A percentile compares a stretch with the other conserved stretches of the same genome.
Evolutionary conservation across 1,140 invertebrate genomes (phyloP).

Genomic region (Galendromus occidentalis): DNA sequence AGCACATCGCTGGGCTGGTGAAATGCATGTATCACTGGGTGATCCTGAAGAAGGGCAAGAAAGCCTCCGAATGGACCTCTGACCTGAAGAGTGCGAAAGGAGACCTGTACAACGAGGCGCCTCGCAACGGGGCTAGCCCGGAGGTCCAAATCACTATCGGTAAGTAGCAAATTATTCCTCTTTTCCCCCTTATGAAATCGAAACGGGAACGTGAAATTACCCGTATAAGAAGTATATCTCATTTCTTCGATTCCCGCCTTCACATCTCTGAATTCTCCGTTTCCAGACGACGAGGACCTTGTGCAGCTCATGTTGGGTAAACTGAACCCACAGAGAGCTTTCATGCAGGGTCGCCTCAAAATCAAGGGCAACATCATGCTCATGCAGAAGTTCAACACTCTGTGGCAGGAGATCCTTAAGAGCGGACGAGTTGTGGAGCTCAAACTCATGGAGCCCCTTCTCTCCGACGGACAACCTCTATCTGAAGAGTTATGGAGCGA

Average conservation of each 20-base stretch:
- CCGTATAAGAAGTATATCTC: too few species aligned
- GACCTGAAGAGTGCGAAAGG: constrained; percentile 50
- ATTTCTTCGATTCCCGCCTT: neutral
- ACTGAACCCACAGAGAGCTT: constrained; percentile 69
- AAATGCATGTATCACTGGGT: constrained; percentile 50
- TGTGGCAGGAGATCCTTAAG: constrained; percentile 42
- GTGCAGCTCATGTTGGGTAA: constrained; percentile 43
- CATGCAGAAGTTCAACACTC: constrained; percentile 51
- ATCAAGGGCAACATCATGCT: constrained; percentile 81
- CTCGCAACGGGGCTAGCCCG: neutral
- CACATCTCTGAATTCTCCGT: too few species aligned
- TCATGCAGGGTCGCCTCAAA: constrained; percentile 76
- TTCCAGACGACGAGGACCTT: constrained; percentile 23
- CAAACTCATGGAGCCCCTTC: constrained; percentile 19
- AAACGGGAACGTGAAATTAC: too few species aligned
- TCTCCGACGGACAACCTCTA: constrained; percentile 14
- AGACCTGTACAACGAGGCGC: constrained; percentile 31
- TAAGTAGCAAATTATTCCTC: constrained; percentile 41
- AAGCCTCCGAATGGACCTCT: constrained; percentile 52
- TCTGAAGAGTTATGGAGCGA: neutral
- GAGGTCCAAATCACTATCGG: constrained; percentile 3
- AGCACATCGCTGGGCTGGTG: constrained; percentile 47
- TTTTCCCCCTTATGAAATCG: constrained; percentile 58
- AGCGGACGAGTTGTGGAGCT: constrained; percentile 21
- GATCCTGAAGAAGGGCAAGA: constrained; percentile 54